phyloP scores from a whole-genome alignment of 2,888 invertebrate species.

The Aelia acuminata region DNA sequence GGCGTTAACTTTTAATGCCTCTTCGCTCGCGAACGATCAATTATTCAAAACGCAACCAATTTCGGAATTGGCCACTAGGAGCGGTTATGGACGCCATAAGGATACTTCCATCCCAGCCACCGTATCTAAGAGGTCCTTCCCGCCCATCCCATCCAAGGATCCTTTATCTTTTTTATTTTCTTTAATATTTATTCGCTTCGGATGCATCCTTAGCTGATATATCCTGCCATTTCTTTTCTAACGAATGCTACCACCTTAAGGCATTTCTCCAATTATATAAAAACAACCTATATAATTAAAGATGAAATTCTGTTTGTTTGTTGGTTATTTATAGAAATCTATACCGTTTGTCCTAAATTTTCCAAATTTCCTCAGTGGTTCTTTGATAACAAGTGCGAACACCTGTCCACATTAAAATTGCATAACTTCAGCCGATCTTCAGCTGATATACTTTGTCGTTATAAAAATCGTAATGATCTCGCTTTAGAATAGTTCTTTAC shows the following conservation, averaged over 20 bases:
- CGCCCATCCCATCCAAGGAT: not conserved
- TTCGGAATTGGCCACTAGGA: conserved; percentile 40
- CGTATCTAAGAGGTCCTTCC: not conserved
- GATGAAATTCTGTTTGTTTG: no score
- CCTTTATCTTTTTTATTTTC: conserved; percentile 19
- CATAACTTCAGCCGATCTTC: no score
- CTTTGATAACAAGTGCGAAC: no score
- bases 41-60: conserved; percentile 44
- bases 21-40: not conserved
- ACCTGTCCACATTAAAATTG: no score
- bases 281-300: not conserved
- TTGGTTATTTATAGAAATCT: no score
- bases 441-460: no score
- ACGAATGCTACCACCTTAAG: not conserved
- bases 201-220: not conserved
- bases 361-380: no score
- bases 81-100: conserved; percentile 31
- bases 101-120: not conserved
- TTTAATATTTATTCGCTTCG: not conserved
- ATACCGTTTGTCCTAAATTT: no score
- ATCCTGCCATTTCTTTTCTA: not conserved
- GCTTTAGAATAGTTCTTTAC: no score
- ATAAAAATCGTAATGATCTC: no score
- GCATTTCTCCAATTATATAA: not conserved
- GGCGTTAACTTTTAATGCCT: conserved; percentile 19